Evolutionary conservation across 2,797 vertebrate genomes (phyloP).

Genomic region (Decapterus maruadsi): DNA sequence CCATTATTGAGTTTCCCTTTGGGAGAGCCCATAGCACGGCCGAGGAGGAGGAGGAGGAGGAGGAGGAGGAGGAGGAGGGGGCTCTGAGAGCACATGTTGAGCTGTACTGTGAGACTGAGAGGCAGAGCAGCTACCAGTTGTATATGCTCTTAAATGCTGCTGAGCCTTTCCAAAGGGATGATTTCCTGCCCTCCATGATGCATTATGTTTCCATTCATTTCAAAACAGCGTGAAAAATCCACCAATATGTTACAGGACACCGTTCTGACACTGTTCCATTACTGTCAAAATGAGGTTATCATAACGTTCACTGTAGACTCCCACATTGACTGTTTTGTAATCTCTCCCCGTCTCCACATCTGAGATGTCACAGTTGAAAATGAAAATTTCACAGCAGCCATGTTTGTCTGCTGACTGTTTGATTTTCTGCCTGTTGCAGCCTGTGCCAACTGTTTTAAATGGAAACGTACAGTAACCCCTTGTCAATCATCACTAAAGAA

Average conservation of each 20-base stretch:
- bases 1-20: constrained; percentile 35
- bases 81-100: not conserved
- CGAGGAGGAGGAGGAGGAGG: not conserved
- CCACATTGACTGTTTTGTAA: not conserved
- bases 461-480: not conserved
- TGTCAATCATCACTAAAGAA: not conserved
- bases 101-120: not conserved
- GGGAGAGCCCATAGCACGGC: not conserved
- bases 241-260: not conserved
- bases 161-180: not conserved
- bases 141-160: not conserved
- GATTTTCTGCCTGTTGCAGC: not conserved
- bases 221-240: not conserved
- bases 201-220: not conserved
- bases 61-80: not conserved
- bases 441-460: not conserved
- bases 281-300: not conserved
- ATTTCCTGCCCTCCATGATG: not conserved
- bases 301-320: not conserved
- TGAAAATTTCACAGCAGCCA: not conserved
- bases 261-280: not conserved
- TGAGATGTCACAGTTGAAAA: not conserved
- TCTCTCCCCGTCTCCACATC: not conserved
- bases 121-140: too few species aligned
- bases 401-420: not conserved